Base-by-base conservation (phyloP, 1,140 invertebrate genomes). In the Cardiocondyla obscurior region DNA sequence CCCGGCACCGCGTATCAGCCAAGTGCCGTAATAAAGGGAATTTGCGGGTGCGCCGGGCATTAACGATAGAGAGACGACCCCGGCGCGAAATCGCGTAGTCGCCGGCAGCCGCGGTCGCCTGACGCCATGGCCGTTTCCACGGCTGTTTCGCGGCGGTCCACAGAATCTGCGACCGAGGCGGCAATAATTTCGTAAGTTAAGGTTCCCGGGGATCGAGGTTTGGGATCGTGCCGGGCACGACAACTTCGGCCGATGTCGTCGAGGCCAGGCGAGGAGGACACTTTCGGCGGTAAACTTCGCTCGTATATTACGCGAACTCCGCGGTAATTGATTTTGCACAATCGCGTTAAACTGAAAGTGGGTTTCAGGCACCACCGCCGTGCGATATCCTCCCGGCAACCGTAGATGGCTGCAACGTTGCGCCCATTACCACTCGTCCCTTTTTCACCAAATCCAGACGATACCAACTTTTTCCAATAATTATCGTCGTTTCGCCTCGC, bases 251-350 rank as follows among this genome's bases (percentile, higher is more conserved):
- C 74, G 60, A 67, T 28, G 33, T 62, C 16, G 46, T 28, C n/a
- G 69, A 19, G 44, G 69, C 49, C 33, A 19, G 28, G 28, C 72
- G 74, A 79, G 46, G 74, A 79, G 74, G 74, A 79, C 74, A 79
- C 74, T 79, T 79, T 69, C 62, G 74, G 74, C 74, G 62, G 74
- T 79, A 69, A 79, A 79, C 74, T 79, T 79, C 46, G 16, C 62
- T 55, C 74, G 74, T 79, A 79, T 79, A 79, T 79, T 79, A 79
- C 62, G 74, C 74, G 10, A 79, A 69, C 74, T 79, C 62, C 33
- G 46, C 62, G 74, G 33, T 79, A 79, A 79, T 79, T 79, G 74
- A 79, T 79, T 79, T 79, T 79, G 74, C 74, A 79, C 74, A 79
- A 79, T 79, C 74, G 74, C 46, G 74, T 79, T 79, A 79, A 79